A percentile compares a stretch with the other conserved stretches of the same genome.
Conservation (phyloP, 2,113 vertebrate genomes). For the Engystomops pustulosus region DNA sequence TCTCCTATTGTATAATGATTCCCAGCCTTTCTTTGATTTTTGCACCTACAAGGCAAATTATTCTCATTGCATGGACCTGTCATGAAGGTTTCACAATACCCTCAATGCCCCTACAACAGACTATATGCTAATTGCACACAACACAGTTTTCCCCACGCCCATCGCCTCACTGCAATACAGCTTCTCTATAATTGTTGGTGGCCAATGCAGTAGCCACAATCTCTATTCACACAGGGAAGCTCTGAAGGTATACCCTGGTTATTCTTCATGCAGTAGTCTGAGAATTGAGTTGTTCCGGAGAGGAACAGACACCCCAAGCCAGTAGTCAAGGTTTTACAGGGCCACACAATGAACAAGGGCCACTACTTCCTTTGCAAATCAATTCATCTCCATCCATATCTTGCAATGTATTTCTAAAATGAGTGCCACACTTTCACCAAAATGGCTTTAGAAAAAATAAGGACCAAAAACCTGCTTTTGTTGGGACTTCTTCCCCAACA, state of each 20-base stretch:
- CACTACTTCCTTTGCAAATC: too few species aligned
- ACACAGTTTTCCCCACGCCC: neutral
- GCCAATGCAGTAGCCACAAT: neutral
- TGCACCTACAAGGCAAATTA: neutral
- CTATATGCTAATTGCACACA: neutral
- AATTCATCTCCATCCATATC: too few species aligned
- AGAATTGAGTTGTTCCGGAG: neutral
- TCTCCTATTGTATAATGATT: conserved; percentile 17
- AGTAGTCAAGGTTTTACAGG: too few species aligned
- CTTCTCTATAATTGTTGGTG: neutral
- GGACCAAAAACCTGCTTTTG: too few species aligned
- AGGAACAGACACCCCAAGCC: neutral
- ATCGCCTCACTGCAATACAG: neutral
- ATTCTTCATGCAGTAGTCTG: neutral
- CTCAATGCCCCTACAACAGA: neutral
- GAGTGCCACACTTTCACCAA: too few species aligned
- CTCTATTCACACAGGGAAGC: neutral
- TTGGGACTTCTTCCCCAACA: neutral
- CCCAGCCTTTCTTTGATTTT: neutral
- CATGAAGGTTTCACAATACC: neutral
- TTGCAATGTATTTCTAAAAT: too few species aligned
- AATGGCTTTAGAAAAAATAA: too few species aligned
- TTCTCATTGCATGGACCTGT: neutral
- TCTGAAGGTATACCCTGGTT: neutral
- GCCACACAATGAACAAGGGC: too few species aligned